phyloP scores from a whole-genome alignment of 1,140 invertebrate species.

The Condylostylus longicornis region DNA sequence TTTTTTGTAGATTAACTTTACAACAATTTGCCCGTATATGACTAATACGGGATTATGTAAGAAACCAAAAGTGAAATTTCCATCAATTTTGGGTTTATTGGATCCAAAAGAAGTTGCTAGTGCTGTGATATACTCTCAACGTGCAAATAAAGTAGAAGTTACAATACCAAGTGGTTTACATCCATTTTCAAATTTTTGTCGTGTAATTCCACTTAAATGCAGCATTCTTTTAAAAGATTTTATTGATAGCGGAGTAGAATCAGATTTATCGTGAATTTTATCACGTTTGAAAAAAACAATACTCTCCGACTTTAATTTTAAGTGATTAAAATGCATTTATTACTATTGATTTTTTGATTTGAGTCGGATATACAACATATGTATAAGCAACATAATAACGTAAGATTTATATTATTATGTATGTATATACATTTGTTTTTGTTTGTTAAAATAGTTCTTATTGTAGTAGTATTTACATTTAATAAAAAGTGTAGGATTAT shows the following conservation, averaged over 20 bases:
- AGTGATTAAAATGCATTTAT: too few relatives aligned
- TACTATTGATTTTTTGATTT: too few relatives aligned
- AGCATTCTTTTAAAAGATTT: conserved; percentile 34
- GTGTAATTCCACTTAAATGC: conserved; percentile 35
- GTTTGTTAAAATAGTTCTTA: too few relatives aligned
- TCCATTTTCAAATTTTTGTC: conserved; percentile 26
- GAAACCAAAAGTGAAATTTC: conserved; percentile 57
- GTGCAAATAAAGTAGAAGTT: conserved; percentile 36
- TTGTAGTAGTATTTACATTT: too few relatives aligned
- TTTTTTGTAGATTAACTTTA: conserved; percentile 51
- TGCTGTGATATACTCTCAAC: conserved; percentile 47
- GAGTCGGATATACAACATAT: too few relatives aligned
- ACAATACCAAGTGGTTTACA: conserved; percentile 38
- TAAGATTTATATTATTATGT: too few relatives aligned
- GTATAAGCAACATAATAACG: too few relatives aligned
- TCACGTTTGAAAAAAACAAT: too few relatives aligned
- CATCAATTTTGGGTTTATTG: conserved; percentile 47
- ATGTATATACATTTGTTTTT: too few relatives aligned
- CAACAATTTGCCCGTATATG: conserved; percentile 65
- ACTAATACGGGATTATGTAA: conserved; percentile 73
- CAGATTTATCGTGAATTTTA: conserved; percentile 22
- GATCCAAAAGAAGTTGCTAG: conserved; percentile 47
- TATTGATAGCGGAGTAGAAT: conserved; percentile 38
- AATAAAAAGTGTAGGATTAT: too few relatives aligned
- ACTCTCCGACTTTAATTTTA: too few relatives aligned